Base-by-base conservation (phyloP, 2,888 invertebrate species). In the Trilocha varians region DNA sequence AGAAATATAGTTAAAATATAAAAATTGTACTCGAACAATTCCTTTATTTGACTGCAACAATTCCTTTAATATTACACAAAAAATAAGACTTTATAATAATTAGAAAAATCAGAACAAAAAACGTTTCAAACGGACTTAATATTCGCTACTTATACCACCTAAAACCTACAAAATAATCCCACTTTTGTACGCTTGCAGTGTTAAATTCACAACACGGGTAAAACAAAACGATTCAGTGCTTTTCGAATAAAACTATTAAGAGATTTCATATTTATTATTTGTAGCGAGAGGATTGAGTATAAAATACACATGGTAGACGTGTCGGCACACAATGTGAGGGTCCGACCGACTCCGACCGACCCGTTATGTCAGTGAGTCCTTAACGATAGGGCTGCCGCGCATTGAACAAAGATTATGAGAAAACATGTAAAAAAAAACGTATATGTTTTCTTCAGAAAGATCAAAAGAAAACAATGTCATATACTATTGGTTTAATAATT, bases 261-360 rank as follows among this genome's bases (percentile, higher is more conserved):
- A 25, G 25, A 25, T 25, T 25, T 25, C 3, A 25, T 25, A 25
- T 25, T 25, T 25, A 25, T 25, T 25, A 25, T 25, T 25, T 25
- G 25, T 25, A 25, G 25, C 25, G 25, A 6, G 25, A 3, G 25
- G 25, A 25, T 25, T 25, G 25, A 25, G 25, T 9, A 25, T 25
- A 40, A 43, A 43, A 43, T 39, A 37, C 25, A 36, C 38, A 34
- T 13, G 13, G 17, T 6, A 47, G 42, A 47, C 54, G 55, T 57
- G 57, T 55, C 53, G 48, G 56, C 56, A 55, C 53, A 62, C 49
- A 42, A 51, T 46, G 55, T 64, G 6, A 25, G 65, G 70, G 68
- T 59, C 60, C 60, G 63, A 60, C 64, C 70, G 74, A 71, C 76
- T 59, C 60, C 60, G 63, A 60, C 64, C 70, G 74, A 71, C 76